Evolutionary conservation across 2,888 invertebrate species (phyloP).

Genomic region (Oithona nana): DNA sequence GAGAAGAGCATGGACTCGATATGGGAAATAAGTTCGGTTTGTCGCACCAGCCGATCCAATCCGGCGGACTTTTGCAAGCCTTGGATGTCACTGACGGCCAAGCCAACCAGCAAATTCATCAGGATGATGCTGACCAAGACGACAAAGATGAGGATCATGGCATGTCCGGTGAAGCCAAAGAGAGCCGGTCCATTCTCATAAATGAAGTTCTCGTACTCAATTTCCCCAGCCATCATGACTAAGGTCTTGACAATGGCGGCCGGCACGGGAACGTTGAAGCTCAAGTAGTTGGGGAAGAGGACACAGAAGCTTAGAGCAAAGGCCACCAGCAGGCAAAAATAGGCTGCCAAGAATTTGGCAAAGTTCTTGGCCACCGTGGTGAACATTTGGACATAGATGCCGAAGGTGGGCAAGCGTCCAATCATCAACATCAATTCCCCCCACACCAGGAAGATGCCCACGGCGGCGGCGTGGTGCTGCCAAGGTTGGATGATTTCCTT

Average conservation of each 20-base stretch:
- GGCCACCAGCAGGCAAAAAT: constrained; percentile 56
- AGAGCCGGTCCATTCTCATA: constrained; percentile 34
- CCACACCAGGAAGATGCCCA: constrained; percentile 62
- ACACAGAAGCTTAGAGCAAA: constrained; percentile 65
- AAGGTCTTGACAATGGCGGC: constrained; percentile 46
- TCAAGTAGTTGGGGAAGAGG: constrained; percentile 48
- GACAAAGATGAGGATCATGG: constrained; percentile 54
- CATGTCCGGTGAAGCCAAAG: constrained; percentile 51
- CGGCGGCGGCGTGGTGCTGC: constrained; percentile 63
- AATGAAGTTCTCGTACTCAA: constrained; percentile 55
- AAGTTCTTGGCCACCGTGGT: constrained; percentile 43
- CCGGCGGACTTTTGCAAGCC: constrained; percentile 38
- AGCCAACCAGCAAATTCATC: constrained; percentile 60
- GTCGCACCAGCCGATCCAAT: constrained; percentile 54
- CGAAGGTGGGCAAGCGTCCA: constrained; percentile 65
- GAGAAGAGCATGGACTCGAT: constrained; percentile 57
- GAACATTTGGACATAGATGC: constrained; percentile 48
- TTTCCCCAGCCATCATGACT: constrained; percentile 72
- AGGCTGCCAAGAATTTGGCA: constrained; percentile 56
- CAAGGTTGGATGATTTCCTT: constrained; percentile 42
- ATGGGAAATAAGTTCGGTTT: constrained; percentile 60
- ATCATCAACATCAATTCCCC: constrained; percentile 66
- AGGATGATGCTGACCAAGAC: constrained; percentile 58
- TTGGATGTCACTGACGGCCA: constrained; percentile 56
- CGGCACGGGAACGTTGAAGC: constrained; percentile 12